Evolutionary conservation across 2,113 vertebrate genomes (phyloP), one percentile per base, ranked within the genome.

Genomic region (Myotis brandtii): DNA sequence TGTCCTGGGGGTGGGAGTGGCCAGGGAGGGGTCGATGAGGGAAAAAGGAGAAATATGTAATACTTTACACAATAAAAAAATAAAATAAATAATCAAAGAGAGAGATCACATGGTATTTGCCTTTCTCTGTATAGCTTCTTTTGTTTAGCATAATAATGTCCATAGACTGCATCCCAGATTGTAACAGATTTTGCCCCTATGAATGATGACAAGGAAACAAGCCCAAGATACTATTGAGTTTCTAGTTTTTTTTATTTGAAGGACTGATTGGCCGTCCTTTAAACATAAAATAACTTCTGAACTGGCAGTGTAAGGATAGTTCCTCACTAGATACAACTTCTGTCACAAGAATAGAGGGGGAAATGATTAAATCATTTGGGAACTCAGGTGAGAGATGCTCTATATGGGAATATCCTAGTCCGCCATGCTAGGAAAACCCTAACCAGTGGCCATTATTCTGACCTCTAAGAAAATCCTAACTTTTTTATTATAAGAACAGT

Each of bases 221-320:
- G 83, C 69, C 81, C 21, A 85, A 75, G 59, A 95, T 73, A 95
- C 48, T 73, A 14, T 66, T 96, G 84, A 89, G 90, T 96, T 97
- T 97, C 88, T 95, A 56, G 37, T 70, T 37, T 92, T 64, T 97
- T 94, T 32, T 79, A 94, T 96, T 97, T 97, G 87, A 56, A 30
- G 86, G 96, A 98, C 95, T 95, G 89, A 94, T 64, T 17, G 48
- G 92, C 73, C 37, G 27, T 93, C 96, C 97, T 95, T 88, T 34
- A 97, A 97, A 93, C 40, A 93, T 95, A 96, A 96, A 97, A 20
- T 48, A 96, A 94, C 80, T 94, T 97, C 90, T 95, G 73, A 96
- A 95, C 87, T 94, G 82, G 83, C 80, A 93, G 69, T 75, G 13
- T 96, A 96, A 87, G 54, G 80, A 86, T 86, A 91, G 48, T 75